A percentile compares a stretch with the other conserved stretches of the same genome.
These are phyloP conservation scores for Lepeophtheirus salmonis DNA, from an alignment of 1,140 invertebrate species.

Conservation along the genomic window DNA sequence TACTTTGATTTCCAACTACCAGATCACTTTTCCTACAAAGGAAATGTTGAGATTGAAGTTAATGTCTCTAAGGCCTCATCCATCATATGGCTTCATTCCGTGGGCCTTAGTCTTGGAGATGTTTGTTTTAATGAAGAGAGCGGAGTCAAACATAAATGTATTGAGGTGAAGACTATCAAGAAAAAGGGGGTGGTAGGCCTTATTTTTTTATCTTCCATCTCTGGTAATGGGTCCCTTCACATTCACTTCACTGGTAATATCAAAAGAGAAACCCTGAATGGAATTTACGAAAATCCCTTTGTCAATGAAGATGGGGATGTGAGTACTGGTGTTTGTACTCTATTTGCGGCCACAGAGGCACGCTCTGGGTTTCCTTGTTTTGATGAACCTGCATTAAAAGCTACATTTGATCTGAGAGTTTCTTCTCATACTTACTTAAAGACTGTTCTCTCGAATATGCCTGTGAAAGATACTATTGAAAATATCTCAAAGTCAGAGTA, in stretches of 20 bases:
- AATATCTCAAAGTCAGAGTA: neutral
- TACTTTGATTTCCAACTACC: neutral
- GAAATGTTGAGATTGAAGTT: neutral
- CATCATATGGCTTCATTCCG: neutral
- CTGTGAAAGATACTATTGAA: conserved; percentile 24
- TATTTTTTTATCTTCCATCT: neutral
- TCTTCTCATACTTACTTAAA: conserved; percentile 42
- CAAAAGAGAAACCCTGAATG: neutral
- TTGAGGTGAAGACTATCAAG: too few relatives aligned
- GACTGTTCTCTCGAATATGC: conserved; percentile 60
- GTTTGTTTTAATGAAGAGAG: neutral
- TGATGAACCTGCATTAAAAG: conserved; percentile 84
- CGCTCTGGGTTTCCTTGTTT: conserved; percentile 58
- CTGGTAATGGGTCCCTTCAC: neutral
- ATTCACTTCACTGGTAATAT: neutral
- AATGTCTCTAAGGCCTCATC: neutral
- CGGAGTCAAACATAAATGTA: too few relatives aligned
- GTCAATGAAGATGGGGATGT: neutral
- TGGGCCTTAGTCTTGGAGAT: neutral
- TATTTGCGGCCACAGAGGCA: conserved; percentile 43
- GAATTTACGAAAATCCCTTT: neutral
- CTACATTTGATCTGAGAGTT: conserved; percentile 56
- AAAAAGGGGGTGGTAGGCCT: neutral
- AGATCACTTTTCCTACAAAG: neutral
- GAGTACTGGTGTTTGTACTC: conserved; percentile 29